A percentile compares a stretch with the other conserved stretches of the same genome.
phyloP scores from a whole-genome alignment of 1,140 invertebrate genomes.

The Tetramorium parvispinum region DNA sequence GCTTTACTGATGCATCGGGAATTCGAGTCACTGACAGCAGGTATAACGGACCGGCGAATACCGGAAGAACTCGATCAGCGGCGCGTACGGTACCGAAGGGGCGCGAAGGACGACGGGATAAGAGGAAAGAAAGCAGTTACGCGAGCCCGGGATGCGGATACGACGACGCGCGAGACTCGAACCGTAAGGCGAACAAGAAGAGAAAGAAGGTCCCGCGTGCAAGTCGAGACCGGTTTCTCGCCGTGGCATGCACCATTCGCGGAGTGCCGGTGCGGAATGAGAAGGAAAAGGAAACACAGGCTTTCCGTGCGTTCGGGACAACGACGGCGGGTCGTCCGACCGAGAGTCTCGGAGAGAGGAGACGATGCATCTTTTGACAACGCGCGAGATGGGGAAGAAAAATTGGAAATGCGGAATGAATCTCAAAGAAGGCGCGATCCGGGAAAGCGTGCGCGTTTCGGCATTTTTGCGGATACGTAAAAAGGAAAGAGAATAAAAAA shows the following conservation, averaged over 20 bases:
- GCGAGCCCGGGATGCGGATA: conserved; percentile 57
- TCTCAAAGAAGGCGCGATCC: neutral
- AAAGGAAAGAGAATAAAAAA: neutral
- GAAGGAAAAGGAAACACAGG: conserved; percentile 56
- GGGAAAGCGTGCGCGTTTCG: neutral
- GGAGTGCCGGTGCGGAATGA: conserved; percentile 21
- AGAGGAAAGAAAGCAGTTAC: conserved; percentile 65
- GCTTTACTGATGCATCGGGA: conserved; percentile 56
- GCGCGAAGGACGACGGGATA: conserved; percentile 69
- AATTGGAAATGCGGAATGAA: neutral
- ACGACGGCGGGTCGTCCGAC: conserved; percentile 53
- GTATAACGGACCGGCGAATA: conserved; percentile 72
- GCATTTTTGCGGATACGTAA: conserved; percentile 1
- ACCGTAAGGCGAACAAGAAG: conserved; percentile 62
- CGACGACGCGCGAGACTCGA: conserved; percentile 50
- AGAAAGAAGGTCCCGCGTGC: conserved; percentile 60
- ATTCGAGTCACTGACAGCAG: conserved; percentile 69
- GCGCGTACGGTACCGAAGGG: conserved; percentile 72
- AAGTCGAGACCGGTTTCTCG: conserved; percentile 68
- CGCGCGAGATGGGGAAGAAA: neutral
- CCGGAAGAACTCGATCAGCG: conserved; percentile 74
- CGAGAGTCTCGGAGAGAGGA: conserved; percentile 10
- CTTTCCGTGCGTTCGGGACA: conserved; percentile 41
- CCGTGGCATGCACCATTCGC: conserved; percentile 64
- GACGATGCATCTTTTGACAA: neutral